Conservation (phyloP, 2,888 invertebrate genomes). For the Therioaphis trifolii region DNA sequence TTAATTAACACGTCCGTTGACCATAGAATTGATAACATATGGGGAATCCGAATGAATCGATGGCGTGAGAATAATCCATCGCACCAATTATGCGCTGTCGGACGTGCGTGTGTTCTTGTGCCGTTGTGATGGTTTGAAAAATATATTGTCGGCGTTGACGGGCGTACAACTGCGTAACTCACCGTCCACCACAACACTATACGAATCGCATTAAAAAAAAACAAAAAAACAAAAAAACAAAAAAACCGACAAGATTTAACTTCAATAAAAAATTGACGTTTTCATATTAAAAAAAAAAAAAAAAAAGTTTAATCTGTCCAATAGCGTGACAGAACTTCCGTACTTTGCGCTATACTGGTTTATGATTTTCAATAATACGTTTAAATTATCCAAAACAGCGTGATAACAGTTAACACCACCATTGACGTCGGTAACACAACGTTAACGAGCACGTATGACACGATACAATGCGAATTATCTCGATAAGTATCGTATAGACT, state of each 20-base stretch:
- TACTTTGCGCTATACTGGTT: no score
- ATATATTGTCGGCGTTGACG: conserved; percentile 23
- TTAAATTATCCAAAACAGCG: neutral
- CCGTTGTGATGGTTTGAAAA: neutral
- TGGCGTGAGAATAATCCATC: neutral
- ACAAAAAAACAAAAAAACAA: neutral
- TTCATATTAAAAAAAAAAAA: neutral
- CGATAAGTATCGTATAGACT: no score
- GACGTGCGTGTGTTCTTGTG: neutral
- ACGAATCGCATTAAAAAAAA: conserved; percentile 6
- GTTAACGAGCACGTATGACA: neutral
- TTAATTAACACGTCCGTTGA: no score
- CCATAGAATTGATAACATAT: neutral
- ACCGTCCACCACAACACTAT: neutral
- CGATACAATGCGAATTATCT: neutral
- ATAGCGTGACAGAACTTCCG: neutral
- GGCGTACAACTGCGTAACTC: neutral
- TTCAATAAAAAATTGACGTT: neutral
- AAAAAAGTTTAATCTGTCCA: neutral
- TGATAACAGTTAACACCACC: neutral
- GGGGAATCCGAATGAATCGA: neutral
- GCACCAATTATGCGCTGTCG: neutral
- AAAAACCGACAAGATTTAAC: neutral
- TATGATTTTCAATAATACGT: neutral
- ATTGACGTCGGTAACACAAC: neutral